Evolutionary conservation across 2,113 vertebrate species (phyloP).

Genomic region (Centrocercus urophasianus): DNA sequence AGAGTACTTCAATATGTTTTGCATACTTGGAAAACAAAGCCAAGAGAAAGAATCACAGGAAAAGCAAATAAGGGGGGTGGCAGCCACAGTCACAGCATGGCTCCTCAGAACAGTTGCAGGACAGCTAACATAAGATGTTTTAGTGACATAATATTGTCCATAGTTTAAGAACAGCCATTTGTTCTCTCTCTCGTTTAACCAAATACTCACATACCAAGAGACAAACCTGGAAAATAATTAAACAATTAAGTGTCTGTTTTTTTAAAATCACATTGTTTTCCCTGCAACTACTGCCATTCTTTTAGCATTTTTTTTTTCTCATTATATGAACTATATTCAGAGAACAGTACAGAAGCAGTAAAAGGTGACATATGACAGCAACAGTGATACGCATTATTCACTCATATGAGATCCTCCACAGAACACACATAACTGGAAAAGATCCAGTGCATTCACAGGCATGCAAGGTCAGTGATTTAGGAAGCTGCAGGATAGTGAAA

Average conservation of each 20-base stretch:
- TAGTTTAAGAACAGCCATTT: background rate
- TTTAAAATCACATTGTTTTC: background rate
- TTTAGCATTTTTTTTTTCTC: background rate
- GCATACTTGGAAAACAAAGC: background rate
- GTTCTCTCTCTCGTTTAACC: background rate
- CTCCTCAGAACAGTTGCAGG: background rate
- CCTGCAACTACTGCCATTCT: background rate
- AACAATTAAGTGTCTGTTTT: background rate
- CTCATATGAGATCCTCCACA: background rate
- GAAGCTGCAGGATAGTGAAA: background rate
- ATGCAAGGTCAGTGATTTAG: background rate
- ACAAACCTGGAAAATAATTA: background rate
- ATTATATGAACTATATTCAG: background rate
- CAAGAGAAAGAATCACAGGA: background rate
- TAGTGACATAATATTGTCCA: background rate
- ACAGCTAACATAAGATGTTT: background rate
- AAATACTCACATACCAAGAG: background rate
- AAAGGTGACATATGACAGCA: background rate
- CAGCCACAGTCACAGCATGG: background rate
- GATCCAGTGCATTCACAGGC: background rate
- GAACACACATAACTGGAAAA: background rate
- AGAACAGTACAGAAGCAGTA: background rate
- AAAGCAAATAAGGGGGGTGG: fast-evolving
- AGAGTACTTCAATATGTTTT: background rate
- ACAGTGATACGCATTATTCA: fast-evolving